Base-by-base conservation (phyloP, 2,797 vertebrate species). In the Eutrigla gurnardus region DNA sequence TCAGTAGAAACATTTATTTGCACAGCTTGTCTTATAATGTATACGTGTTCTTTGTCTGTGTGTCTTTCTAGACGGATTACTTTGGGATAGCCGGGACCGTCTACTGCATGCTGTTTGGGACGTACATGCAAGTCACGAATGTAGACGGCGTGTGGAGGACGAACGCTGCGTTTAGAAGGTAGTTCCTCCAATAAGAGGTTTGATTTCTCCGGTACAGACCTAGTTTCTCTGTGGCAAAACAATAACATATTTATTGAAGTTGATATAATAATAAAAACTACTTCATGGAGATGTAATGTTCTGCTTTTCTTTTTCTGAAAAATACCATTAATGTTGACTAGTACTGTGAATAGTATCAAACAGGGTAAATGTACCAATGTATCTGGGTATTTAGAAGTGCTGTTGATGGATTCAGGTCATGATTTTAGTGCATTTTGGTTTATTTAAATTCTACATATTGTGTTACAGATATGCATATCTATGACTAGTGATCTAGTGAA, bases 61-160 rank as follows among this genome's bases (percentile, higher is more conserved):
- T 70, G 25, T 69, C 35, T 35, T 32, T 85, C 49, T 47, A 99
- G 98, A 95, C 97, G 0, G 98, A 99, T 86, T 98, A 96, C 82
- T 99, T 97, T 32, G 98, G 98, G 1, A 84, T 98, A 0, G 97
- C 97, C 0, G 97, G 95, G 18, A 98, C 97, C 0, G 92, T 97
- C 3, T 92, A 96, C 94, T 99, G 97, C 83, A 89, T 99, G 96
- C 92, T 99, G 59, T 98, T 98, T 1, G 98, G 98, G 13, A 95
- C 93, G 0, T 99, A 99, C 93, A 98, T 99, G 97, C 92, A 94
- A 77, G 95, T 98, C 39, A 94, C 81, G 59, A 90, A 95, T 0
- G 96, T 97, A 13, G 89, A 89, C 0, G 97, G 96, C 0, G 40
- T 95, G 53, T 99, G 97, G 97, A 98, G 91, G 79, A 96, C 96